Evolutionary conservation across 2,888 invertebrate species (phyloP).

Genomic region (Polymixis flavicincta): DNA sequence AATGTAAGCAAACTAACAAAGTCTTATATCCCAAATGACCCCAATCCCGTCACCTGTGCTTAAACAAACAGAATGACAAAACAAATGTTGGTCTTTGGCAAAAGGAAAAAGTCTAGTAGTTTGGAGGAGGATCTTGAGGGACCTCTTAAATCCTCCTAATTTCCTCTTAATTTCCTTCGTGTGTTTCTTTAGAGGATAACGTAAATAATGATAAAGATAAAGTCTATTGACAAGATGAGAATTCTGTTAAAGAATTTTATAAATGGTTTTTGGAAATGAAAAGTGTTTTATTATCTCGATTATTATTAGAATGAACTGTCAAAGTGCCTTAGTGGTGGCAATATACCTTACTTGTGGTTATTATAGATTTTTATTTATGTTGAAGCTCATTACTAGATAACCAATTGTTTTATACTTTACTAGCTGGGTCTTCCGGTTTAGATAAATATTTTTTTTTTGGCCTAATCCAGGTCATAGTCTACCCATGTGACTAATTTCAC

Average conservation of each 20-base stretch:
- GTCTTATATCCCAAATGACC: slow-evolving; percentile 40
- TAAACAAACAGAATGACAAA: slow-evolving; percentile 61
- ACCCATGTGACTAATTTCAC: too few species aligned
- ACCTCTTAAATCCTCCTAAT: slow-evolving; percentile 43
- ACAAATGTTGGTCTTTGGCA: slow-evolving; percentile 50
- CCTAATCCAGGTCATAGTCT: too few species aligned
- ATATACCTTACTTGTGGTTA: neutral
- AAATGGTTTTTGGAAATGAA: slow-evolving; percentile 21
- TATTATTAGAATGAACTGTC: neutral
- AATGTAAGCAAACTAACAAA: slow-evolving; percentile 6
- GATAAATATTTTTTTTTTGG: too few species aligned
- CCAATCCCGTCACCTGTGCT: slow-evolving; percentile 56
- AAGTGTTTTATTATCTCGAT: neutral
- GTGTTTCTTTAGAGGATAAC: slow-evolving; percentile 22
- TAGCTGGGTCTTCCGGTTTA: too few species aligned
- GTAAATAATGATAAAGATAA: slow-evolving; percentile 42
- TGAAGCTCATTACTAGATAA: too few species aligned
- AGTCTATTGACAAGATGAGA: slow-evolving; percentile 12
- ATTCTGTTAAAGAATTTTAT: neutral
- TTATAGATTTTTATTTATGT: neutral
- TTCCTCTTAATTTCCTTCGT: slow-evolving; percentile 44
- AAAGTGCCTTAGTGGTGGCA: too few species aligned
- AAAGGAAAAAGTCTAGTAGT: slow-evolving; percentile 36
- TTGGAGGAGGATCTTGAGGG: slow-evolving; percentile 18
- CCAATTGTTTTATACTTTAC: too few species aligned